Percentiles rank a stretch among this genome's conserved stretches.
phyloP scores from a whole-genome alignment of 2,113 vertebrate species.

The Romanogobio albipinnatus region DNA sequence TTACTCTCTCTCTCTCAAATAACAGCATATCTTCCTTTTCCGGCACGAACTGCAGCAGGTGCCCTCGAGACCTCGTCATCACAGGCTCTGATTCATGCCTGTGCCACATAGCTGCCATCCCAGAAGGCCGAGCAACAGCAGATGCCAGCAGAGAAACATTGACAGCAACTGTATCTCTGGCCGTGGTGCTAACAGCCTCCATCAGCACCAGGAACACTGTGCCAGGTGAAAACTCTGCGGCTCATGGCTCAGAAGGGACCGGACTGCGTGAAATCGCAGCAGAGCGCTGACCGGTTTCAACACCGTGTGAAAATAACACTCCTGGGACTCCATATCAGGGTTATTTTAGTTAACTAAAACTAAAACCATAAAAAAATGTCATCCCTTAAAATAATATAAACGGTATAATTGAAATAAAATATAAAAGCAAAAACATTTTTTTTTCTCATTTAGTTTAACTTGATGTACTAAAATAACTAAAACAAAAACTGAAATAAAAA shows the following conservation, averaged over 20 bases:
- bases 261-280: conserved; percentile 33
- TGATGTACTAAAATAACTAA: not conserved
- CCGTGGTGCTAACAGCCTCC: conserved; percentile 54
- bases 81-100: conserved; percentile 47
- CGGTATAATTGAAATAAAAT: not conserved
- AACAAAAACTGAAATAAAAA: not conserved
- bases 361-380: not conserved
- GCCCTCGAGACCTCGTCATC: conserved; percentile 48
- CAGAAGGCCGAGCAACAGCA: not conserved
- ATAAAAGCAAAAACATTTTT: not conserved
- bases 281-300: not conserved
- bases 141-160: conserved; percentile 51
- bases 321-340: not conserved
- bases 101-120: conserved; percentile 37
- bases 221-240: conserved; percentile 42
- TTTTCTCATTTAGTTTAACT: not conserved
- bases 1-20: conserved; percentile 37
- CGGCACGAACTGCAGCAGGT: conserved; percentile 21
- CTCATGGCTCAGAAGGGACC: not conserved
- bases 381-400: not conserved
- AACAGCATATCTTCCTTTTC: conserved; percentile 29
- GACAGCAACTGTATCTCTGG: conserved; percentile 47
- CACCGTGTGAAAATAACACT: conserved; percentile 26
- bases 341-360: not conserved
- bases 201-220: conserved; percentile 46